These are phyloP conservation scores for Drosophila incognita DNA, from an alignment of 2,888 invertebrate genomes.

Conservation along the genomic window DNA sequence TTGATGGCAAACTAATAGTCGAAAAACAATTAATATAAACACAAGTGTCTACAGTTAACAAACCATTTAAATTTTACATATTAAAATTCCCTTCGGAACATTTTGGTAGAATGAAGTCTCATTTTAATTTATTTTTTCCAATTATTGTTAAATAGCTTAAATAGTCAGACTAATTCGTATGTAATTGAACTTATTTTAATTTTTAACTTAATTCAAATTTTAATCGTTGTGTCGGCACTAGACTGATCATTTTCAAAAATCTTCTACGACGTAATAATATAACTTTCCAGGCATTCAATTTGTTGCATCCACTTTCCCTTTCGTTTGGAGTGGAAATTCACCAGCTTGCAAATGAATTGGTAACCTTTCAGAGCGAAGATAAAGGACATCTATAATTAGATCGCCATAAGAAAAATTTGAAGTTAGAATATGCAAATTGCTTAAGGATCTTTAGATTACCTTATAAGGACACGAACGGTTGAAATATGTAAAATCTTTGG, in stretches of 20 bases:
- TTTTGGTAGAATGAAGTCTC: not conserved
- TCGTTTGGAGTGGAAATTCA: not conserved
- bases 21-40: not conserved
- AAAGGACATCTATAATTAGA: too few relatives aligned
- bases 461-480: not conserved
- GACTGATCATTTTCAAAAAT: too few relatives aligned
- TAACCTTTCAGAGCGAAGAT: too few relatives aligned
- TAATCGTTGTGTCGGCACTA: too few relatives aligned
- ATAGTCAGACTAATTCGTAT: not conserved
- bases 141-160: not conserved
- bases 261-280: too few relatives aligned
- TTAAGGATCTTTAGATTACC: not conserved
- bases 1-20: not conserved
- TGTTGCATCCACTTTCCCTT: not conserved
- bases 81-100: not conserved
- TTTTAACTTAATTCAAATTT: too few relatives aligned
- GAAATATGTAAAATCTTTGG: not conserved
- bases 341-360: not conserved
- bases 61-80: not conserved
- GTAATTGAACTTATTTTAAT: too few relatives aligned
- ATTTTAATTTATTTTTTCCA: not conserved
- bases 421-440: not conserved
- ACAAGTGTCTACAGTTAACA: not conserved
- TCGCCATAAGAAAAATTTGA: too few relatives aligned
- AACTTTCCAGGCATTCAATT: too few relatives aligned